Base-by-base conservation (phyloP, 2,113 vertebrate species). In the Recurvirostra avosetta region DNA sequence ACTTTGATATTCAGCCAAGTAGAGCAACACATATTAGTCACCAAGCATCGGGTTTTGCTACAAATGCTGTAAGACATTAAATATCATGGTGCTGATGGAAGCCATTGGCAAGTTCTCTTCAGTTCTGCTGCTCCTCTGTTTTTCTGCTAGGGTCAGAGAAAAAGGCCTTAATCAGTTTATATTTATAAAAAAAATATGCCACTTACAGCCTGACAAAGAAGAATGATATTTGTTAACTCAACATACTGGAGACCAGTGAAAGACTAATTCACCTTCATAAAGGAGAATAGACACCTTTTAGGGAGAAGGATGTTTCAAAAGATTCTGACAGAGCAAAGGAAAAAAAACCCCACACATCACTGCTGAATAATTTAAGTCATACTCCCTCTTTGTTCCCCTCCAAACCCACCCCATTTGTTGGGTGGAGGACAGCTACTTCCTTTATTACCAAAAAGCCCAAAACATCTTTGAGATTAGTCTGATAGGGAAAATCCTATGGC, bases 391-490 rank as follows among this genome's bases (percentile, higher is more conserved):
- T 56, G 7, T 9, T 58, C 5, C 29, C 15, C 59, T 68, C 11
- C 71, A 90, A 91, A 9, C 3, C 11, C 19, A 16, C 34, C 5
- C 17, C 50, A 15, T 45, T 66, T 84, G 22, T 6, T 88, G 86
- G 40, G 47, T 88, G 75, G 89, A 96, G 56, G 26, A 83, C 66
- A 97, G 66, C 34, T 50, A 63, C 84, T 97, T 94, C 96, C 94
- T 93, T 85, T 41, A 22, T 80, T 95, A 88, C 75, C 68, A 90
- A 77, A 93, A 90, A 88, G 4, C 9, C 68, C 77, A 41, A 73
- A 94, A 74, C 65, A 76, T 83, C 59, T 74, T 65, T 12, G 79
- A 88, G 32, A 86, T 70, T 7, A 70, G 55, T 32, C 59, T 88
- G 53, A 53, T 11, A 45, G 29, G 72, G 73, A 90, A 94, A 94